These are phyloP conservation scores for Drosophila pseudoananassae DNA, from an alignment of 1,140 invertebrate species.

Conservation along the genomic window DNA sequence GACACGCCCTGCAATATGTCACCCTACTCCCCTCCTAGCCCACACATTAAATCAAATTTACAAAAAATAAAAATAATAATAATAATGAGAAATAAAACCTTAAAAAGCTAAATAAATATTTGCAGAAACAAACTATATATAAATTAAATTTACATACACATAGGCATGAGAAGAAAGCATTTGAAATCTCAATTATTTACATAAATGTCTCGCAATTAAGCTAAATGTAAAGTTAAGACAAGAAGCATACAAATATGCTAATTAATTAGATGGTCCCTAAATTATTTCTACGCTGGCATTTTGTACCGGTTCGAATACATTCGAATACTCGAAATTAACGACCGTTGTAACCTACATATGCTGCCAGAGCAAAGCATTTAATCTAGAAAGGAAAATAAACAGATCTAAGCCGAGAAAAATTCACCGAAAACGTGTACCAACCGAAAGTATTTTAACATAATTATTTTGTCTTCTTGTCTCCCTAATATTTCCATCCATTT, in stretches of 20 bases:
- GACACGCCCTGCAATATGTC: slow-evolving; percentile 40
- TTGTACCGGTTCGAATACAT: slow-evolving; percentile 38
- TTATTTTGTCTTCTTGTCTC: slow-evolving; percentile 38
- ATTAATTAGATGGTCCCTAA: slow-evolving; percentile 32
- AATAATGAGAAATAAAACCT: slow-evolving; percentile 42
- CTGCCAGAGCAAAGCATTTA: slow-evolving; percentile 73
- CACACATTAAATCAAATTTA: slow-evolving; percentile 79
- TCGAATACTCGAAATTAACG: slow-evolving; percentile 30
- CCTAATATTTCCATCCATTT: slow-evolving; percentile 62
- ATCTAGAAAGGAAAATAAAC: slow-evolving; percentile 4
- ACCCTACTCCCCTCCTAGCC: slow-evolving; percentile 8
- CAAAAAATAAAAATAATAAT: slow-evolving; percentile 45
- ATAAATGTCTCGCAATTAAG: slow-evolving; percentile 81
- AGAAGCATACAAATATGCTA: slow-evolving; percentile 48
- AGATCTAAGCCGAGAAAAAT: slow-evolving; percentile 2
- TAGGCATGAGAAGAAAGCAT: slow-evolving; percentile 57
- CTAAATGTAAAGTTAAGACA: slow-evolving; percentile 75
- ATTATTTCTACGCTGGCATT: slow-evolving; percentile 59
- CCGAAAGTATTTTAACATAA: slow-evolving; percentile 57
- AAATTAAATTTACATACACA: slow-evolving; percentile 76
- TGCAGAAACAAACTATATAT: slow-evolving; percentile 56
- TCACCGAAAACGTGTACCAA: slow-evolving; percentile 25
- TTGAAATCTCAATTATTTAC: slow-evolving; percentile 79
- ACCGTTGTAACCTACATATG: slow-evolving; percentile 37
- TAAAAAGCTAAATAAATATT: slow-evolving; percentile 51